Evolutionary conservation across 2,113 vertebrate species (phyloP), one percentile per base, ranked within the genome.

Genomic region (Gymnogyps californianus): DNA sequence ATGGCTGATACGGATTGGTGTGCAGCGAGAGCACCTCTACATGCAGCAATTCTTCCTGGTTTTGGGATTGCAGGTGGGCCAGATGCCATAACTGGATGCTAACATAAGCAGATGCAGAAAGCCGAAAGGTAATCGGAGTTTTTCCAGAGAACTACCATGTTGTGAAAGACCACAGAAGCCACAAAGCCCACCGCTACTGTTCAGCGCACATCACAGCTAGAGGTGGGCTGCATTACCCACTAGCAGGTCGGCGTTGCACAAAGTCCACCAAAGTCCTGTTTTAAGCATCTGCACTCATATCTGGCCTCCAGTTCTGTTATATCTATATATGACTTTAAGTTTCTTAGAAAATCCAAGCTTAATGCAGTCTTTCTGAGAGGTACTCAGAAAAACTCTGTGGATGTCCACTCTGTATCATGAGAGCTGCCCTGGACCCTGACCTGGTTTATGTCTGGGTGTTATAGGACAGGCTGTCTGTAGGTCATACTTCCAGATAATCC

Each of bases 221-320:
- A 59, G 24, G 7, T 16, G 34, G 36, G 24, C 57, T 76, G 20
- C 5, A 0, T 29, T 46, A 67, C 16, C 17, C 24, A 7, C 44
- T 34, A 44, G 11, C 31, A 40, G 8, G 24, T 52, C 0, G 0
- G 32, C 4, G 6, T 29, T 40, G 22, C 40, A 57, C 10, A 0
- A 52, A 69, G 40, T 18, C 34, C 46, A 77, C 7, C 40, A 18
- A 77, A 90, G 46, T 49, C 31, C 25, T 13, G 11, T 72, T 76
- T 79, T 52, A 62, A 46, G 4, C 15, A 62, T 13, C 31, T 69
- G 46, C 49, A 40, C 15, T 83, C 25, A 21, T 13, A 72, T 5
- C 5, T 65, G 46, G 21, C 8, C 10, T 10, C 11, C 13, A 46
- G 17, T 49, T 74, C 36, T n/a, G 16, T 40, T 74, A 11, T 44